Evolutionary conservation across 92 coral and sea anemone species (phyloP).

Genomic region (Bergia sp.): DNA sequence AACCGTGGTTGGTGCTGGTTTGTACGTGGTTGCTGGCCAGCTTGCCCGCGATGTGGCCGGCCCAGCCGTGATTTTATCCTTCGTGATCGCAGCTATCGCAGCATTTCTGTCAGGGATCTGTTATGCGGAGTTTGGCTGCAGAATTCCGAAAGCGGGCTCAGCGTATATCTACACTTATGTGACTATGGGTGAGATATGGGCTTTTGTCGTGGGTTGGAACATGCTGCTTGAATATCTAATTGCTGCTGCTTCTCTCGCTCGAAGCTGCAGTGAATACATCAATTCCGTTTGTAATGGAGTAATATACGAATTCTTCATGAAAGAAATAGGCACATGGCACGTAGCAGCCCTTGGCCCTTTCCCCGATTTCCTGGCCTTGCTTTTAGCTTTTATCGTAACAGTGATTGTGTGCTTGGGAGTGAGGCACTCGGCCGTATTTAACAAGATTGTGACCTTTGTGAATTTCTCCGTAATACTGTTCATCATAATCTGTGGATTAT

Average conservation of each 20-base stretch:
- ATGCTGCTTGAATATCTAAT: conserved; percentile 83
- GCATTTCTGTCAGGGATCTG: conserved; percentile 85
- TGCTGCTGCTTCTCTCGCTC: conserved; percentile 67
- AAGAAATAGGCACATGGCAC: conserved; percentile 66
- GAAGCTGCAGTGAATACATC: conserved; percentile 84
- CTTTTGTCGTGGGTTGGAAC: conserved; percentile 89
- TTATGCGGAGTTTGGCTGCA: conserved; percentile 91
- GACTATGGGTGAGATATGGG: conserved; percentile 83
- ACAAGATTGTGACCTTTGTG: conserved; percentile 66
- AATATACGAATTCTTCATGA: conserved; percentile 66
- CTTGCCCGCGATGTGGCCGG: conserved; percentile 84
- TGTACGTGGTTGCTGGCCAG: conserved; percentile 85
- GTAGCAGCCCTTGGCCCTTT: conserved; percentile 69
- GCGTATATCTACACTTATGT: conserved; percentile 85
- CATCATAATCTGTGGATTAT: conserved; percentile 61
- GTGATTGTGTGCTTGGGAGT: conserved; percentile 76
- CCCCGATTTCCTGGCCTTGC: conserved; percentile 82
- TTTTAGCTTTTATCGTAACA: conserved; percentile 52
- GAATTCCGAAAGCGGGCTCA: conserved; percentile 94
- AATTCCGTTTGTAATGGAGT: conserved; percentile 70
- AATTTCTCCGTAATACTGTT: conserved; percentile 70
- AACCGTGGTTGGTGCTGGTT: conserved; percentile 79
- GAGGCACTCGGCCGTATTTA: conserved; percentile 65
- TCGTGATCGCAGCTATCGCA: conserved; percentile 74
- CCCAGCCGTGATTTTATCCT: conserved; percentile 85